Base-by-base conservation (phyloP, 2,113 vertebrate species). In the Perca schrenkii region DNA sequence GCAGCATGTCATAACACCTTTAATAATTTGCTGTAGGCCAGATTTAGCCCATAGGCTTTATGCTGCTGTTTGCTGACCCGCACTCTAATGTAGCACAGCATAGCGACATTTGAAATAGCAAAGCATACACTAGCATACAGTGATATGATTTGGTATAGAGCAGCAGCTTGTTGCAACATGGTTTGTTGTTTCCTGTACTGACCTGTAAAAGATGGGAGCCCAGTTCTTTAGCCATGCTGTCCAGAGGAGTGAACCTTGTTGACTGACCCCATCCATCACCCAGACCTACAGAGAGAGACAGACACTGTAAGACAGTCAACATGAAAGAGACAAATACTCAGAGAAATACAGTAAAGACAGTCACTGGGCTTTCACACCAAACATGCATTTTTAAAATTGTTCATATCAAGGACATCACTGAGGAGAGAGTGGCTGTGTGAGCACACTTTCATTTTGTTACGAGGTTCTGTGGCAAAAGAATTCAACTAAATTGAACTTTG, bases 191-290 rank as follows among this genome's bases (percentile, higher is more conserved):
- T 34, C 6, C 31, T 43, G 6, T 19, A 86, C 84, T 87, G 92
- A 98, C 98, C 94, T 99, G 98, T 73, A 99, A 94, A 82, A 99
- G 87, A 86, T 99, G 98, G 1, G 98, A 98, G 69, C 98, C 97
- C 49, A 99, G 95, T 86, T 99, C 98, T 91, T 96, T 98, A 28
- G 97, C 97, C 88, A 97, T 93, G 71, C 93, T 96, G 91, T 99
- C 97, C 94, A 98, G 90, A 74, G 97, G 95, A 80, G 96, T 96
- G 25, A 94, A 67, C 43, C 94, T 93, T 49, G 94, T 84, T 0
- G 96, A 92, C 84, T 97, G 97, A 19, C 96, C 96, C 97, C 97
- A 97, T 14, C 96, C 96, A 13, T 98, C 97, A 78, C 97, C 96
- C 69, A 98, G 92, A 93, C 97, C 98, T 99, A 79, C 31, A 74